Conservation (phyloP, 1,140 invertebrate genomes). For the Anastrepha ludens region DNA sequence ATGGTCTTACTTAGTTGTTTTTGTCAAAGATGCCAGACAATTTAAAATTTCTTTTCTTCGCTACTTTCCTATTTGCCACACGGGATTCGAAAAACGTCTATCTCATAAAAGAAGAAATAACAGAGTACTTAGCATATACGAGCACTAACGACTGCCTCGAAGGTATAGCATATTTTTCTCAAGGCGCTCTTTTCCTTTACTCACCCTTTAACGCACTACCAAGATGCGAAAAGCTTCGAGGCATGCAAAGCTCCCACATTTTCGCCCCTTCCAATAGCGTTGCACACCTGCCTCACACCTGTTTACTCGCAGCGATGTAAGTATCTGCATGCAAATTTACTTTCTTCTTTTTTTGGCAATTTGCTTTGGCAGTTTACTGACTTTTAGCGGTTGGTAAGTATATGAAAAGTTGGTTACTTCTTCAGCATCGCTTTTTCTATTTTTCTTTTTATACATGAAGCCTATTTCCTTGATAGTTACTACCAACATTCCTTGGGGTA, state of each 20-base stretch:
- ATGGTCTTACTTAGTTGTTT: too few relatives aligned
- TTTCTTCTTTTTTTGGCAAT: constrained; percentile 48
- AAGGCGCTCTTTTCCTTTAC: constrained; percentile 16
- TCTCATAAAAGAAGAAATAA: background rate
- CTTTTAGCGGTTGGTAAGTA: constrained; percentile 50
- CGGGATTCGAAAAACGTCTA: too few relatives aligned
- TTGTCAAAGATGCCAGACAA: too few relatives aligned
- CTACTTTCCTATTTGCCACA: too few relatives aligned
- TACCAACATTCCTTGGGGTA: constrained; percentile 44
- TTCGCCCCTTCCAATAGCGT: background rate
- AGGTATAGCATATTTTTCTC: background rate
- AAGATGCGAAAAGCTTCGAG: background rate
- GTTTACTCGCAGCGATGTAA: background rate
- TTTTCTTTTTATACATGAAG: background rate
- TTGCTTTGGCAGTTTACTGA: constrained; percentile 48
- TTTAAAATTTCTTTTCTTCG: too few relatives aligned
- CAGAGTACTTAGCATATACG: background rate
- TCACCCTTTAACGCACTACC: background rate
- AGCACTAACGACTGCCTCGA: constrained; percentile 39
- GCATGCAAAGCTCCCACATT: background rate
- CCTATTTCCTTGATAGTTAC: constrained; percentile 34
- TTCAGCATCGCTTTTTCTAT: background rate
- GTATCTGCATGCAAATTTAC: constrained; percentile 29
- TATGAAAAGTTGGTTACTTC: constrained; percentile 29
- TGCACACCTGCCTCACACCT: constrained; percentile 7